Conservation (phyloP, 2,113 vertebrate species). For the Ibidorhyncha struthersii region DNA sequence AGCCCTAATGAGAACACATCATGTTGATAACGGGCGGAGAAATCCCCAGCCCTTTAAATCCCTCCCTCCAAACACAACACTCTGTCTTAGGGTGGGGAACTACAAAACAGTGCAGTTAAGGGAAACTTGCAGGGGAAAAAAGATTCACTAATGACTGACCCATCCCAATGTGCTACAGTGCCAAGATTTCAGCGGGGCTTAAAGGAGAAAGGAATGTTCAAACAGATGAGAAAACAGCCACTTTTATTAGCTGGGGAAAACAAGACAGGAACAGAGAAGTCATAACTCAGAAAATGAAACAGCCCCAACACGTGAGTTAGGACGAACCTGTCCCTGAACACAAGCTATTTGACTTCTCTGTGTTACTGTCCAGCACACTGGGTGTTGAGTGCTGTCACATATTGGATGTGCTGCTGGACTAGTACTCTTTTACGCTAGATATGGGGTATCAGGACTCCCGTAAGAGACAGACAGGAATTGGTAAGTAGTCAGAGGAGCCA, state of each 20-base stretch:
- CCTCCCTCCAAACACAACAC: background rate
- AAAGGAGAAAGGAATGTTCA: background rate
- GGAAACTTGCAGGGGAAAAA: background rate
- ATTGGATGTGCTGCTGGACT: background rate
- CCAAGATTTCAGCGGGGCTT: background rate
- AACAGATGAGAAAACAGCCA: background rate
- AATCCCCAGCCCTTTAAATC: background rate
- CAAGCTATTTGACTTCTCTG: background rate
- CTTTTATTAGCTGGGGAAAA: background rate
- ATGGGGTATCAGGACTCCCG: background rate
- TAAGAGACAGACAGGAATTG: background rate
- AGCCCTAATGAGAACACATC: background rate
- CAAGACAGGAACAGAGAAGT: background rate
- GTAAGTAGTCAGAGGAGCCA: background rate
- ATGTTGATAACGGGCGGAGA: background rate
- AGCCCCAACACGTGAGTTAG: fast-evolving
- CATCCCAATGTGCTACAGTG: background rate
- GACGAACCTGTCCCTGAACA: background rate
- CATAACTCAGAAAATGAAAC: background rate
- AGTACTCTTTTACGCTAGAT: background rate
- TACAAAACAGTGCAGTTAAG: background rate
- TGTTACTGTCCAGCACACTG: background rate
- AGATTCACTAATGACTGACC: background rate
- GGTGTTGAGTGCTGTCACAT: background rate
- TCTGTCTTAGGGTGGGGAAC: background rate